Percentiles rank a stretch among this genome's conserved stretches.
Conservation (phyloP, 2,113 vertebrate species). For the Colossoma macropomum region DNA sequence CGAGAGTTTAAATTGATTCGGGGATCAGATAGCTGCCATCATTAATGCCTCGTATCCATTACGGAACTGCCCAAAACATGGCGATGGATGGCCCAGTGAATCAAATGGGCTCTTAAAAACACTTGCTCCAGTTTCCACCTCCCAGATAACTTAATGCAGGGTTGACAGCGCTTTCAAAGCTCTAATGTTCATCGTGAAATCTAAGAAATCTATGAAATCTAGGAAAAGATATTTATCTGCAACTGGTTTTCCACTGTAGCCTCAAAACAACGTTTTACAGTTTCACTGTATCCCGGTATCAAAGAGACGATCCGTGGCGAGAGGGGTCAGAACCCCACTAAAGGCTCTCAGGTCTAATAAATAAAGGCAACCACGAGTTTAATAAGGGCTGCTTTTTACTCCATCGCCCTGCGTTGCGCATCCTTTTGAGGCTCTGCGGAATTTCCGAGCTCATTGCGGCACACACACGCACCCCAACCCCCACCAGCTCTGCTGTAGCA, state of each 20-base stretch:
- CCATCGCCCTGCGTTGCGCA: constrained; percentile 82
- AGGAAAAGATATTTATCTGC: no score
- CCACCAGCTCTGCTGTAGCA: constrained; percentile 83
- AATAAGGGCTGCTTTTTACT: constrained; percentile 39
- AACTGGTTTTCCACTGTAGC: background rate
- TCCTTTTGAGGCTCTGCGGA: constrained; percentile 85
- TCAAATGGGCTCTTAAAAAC: constrained; percentile 50
- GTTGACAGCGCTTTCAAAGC: constrained; percentile 25
- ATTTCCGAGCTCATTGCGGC: constrained; percentile 91
- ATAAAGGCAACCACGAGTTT: constrained; percentile 49
- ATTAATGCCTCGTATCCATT: constrained; percentile 73
- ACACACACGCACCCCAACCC: constrained; percentile 79
- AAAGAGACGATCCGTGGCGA: background rate
- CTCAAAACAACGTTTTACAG: constrained; percentile 10
- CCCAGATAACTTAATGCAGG: constrained; percentile 36
- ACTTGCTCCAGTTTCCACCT: constrained; percentile 48
- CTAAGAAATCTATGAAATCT: no score
- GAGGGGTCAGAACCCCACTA: constrained; percentile 1
- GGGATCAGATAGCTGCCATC: constrained; percentile 63
- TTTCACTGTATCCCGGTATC: constrained; percentile 23
- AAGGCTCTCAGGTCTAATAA: constrained; percentile 54
- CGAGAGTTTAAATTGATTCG: constrained; percentile 64
- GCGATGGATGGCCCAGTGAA: constrained; percentile 51
- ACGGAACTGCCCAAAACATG: constrained; percentile 64
- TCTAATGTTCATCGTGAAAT: background rate